Conservation (phyloP, 2,113 vertebrate genomes). For the Rhabdomys dilectus region DNA sequence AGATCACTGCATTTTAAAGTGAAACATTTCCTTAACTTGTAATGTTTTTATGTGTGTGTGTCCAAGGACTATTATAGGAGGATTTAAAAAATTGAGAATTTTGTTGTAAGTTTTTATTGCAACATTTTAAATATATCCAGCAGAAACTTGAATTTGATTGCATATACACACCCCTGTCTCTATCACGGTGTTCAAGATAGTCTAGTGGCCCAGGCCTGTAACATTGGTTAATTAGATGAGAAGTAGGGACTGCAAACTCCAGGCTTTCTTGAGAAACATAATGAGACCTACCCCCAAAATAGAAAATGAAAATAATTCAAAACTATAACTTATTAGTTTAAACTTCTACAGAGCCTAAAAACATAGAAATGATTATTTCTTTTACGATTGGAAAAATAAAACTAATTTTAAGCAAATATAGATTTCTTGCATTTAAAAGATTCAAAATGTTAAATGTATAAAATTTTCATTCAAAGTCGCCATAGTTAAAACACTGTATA, state of each 20-base stretch:
- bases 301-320: neutral
- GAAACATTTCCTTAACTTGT: neutral
- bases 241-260: too few species aligned
- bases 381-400: neutral
- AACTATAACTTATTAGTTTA: neutral
- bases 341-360: neutral
- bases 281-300: neutral
- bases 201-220: neutral
- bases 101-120: neutral
- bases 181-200: too few species aligned
- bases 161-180: neutral
- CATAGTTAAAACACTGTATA: conserved; percentile 13
- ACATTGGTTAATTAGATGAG: neutral
- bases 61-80: neutral
- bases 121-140: neutral
- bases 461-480: conserved; percentile 10
- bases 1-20: neutral
- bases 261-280: neutral
- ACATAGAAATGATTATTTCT: conserved; percentile 30
- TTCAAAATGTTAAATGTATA: conserved; percentile 25
- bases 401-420: neutral
- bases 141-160: neutral
- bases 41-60: neutral
- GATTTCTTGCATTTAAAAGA: neutral
- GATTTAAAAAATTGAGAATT: neutral